Base-by-base conservation (phyloP, 2,113 vertebrate species). In the Odocoileus hemionus region DNA sequence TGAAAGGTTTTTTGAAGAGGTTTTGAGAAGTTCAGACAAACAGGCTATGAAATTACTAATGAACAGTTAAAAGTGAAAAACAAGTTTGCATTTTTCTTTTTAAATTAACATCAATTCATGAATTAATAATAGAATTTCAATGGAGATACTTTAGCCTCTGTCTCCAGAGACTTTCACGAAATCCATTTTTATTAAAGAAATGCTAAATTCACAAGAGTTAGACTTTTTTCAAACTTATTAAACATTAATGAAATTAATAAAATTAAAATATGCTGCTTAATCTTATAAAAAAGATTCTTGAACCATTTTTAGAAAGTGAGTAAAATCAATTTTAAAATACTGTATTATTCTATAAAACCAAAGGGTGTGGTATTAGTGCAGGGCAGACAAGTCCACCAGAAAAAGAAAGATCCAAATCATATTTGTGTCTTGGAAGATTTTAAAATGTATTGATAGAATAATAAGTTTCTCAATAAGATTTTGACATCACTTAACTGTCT, bases 71-170 rank as follows among this genome's bases (percentile, higher is more conserved):
- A 70, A 61, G 2, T 67, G 25, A 93, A 61, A 89, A 90, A 54
- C 2, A 64, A 25, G 43, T 91, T 55, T 57, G 8, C 2, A 33
- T 93, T 64, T 61, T 79, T 26, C 39, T 67, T 87, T 90, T 61
- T 57, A 82, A 96, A 86, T 94, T 70, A 85, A 30, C 47, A 61
- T 6, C 19, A 94, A 2, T 61, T 85, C 11, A 82, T 89, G 28
- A 94, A 96, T 96, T 80, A 92, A 85, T 80, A 92, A 85, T 39
- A 28, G 2, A 11, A 80, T 79, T 94, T 84, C 15, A 96, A 47
- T 3, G 12, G 43, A 95, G 25, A 52, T n/a, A 60, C 17, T 52
- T 80, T 80, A 70, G 61, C 26, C 30, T 78, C 15, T 89, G 11
- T 70, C n/a, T 92, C 36, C 19, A 86, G 19, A 92, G 23, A n/a